Conservation (phyloP, 2,888 invertebrate species). For the Drosophila cracens region DNA sequence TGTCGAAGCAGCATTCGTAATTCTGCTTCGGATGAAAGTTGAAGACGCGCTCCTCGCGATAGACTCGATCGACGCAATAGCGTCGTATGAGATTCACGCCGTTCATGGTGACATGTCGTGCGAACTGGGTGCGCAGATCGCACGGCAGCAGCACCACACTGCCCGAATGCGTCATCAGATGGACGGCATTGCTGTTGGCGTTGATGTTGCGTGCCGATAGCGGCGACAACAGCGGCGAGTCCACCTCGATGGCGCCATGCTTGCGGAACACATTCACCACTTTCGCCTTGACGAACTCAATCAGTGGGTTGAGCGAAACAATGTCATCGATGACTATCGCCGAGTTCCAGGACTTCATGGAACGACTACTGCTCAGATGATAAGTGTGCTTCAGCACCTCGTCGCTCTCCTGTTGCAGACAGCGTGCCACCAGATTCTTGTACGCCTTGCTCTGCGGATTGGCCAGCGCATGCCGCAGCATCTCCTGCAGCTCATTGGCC, state of each 20-base stretch:
- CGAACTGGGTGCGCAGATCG: slow-evolving; percentile 93
- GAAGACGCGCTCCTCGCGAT: slow-evolving; percentile 90
- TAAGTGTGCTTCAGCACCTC: slow-evolving; percentile 90
- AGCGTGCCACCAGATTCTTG: slow-evolving; percentile 87
- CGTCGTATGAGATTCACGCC: slow-evolving; percentile 92
- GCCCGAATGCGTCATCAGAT: slow-evolving; percentile 94
- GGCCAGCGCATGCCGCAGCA: slow-evolving; percentile 92
- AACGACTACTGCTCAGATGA: slow-evolving; percentile 87
- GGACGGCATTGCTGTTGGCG: slow-evolving; percentile 86
- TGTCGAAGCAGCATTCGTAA: slow-evolving; percentile 96
- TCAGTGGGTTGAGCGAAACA: slow-evolving; percentile 83
- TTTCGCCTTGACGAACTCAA: slow-evolving; percentile 84
- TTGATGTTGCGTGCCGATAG: slow-evolving; percentile 86
- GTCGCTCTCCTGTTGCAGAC: slow-evolving; percentile 84
- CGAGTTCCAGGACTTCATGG: slow-evolving; percentile 82
- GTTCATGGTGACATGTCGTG: slow-evolving; percentile 92
- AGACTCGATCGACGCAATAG: slow-evolving; percentile 94
- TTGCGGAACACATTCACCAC: slow-evolving; percentile 88
- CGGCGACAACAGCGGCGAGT: slow-evolving; percentile 93
- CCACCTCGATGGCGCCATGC: slow-evolving; percentile 92
- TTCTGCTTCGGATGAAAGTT: slow-evolving; percentile 96
- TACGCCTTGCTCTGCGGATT: slow-evolving; percentile 93
- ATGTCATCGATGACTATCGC: slow-evolving; percentile 83
- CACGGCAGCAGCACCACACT: slow-evolving; percentile 93
- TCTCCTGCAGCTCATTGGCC: slow-evolving; percentile 93